Evolutionary conservation across 2,797 vertebrate species (phyloP), one percentile per base, ranked within the genome.

Genomic region (Simalia tracyae): DNA sequence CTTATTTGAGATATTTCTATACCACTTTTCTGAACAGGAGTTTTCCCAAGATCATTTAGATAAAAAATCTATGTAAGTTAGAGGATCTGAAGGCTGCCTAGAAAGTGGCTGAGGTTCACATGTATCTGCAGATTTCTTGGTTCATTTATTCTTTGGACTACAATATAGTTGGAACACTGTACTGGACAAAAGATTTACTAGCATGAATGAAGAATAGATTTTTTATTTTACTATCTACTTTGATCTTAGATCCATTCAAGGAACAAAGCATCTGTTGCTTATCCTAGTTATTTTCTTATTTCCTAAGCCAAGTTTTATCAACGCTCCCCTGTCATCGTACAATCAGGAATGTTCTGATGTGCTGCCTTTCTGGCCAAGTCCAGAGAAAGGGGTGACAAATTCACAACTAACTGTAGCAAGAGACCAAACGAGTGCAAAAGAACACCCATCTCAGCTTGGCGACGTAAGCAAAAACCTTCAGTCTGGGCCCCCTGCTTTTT

Each of bases 401-500:
- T 59, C 54, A 28, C n/a, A 4, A 14, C 9, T 8, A 12, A 31
- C 5, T 12, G 36, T 7, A 92, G 54, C 46, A 84, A 24, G 72
- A 6, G 15, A 84, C 9, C 22, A 1, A 11, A n/a, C 64, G 31
- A 0, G 17, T 0, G 28, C 26, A 60, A 61, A 46, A 14, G 92
- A 64, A 86, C 50, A 54, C 3, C n/a, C 28, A 0, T 59, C 93
- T 94, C 4, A 42, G 50, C 36, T 54, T 50, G 93, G 15, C 5
- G 28, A 28, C 0, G 1, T 15, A 89, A 81, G 95, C 57, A 64
- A 60, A 91, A 93, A 1, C 28, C 15, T 17, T 15, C 6, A 66
- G 36, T 42, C 57, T 31, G 54, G 31, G 84, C 12, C 56, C 88
- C 76, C 64, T 42, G 3, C 64, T 5, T 15, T 0, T 0, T 0